Percentiles rank a stretch among this genome's conserved stretches.
Evolutionary conservation across 2,888 invertebrate genomes (phyloP).

Genomic region (Barypeithes pellucidus): DNA sequence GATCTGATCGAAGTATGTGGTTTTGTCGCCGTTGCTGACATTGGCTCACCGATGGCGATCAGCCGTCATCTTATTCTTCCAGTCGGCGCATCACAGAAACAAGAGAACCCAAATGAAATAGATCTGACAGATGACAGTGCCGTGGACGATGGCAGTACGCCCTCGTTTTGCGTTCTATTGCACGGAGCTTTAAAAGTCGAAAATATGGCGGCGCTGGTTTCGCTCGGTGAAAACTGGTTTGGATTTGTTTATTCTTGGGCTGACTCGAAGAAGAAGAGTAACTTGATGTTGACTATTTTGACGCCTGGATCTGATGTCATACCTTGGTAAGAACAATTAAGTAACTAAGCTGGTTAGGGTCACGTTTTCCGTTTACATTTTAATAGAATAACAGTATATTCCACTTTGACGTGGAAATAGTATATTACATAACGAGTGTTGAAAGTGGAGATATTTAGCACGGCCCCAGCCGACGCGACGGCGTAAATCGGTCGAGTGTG

Average conservation of each 20-base stretch:
- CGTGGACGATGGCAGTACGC: conserved; percentile 83
- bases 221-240: conserved; percentile 89
- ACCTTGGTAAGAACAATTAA: conserved; percentile 83
- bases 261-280: conserved; percentile 93
- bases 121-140: conserved; percentile 73
- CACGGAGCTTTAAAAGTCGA: conserved; percentile 88
- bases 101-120: conserved; percentile 54
- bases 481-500: too few relatives aligned
- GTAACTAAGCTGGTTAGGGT: too few relatives aligned
- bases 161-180: conserved; percentile 93
- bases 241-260: conserved; percentile 96
- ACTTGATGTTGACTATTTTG: conserved; percentile 90
- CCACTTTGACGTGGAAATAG: too few relatives aligned
- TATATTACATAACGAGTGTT: too few relatives aligned
- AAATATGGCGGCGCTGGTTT: conserved; percentile 91
- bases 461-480: too few relatives aligned
- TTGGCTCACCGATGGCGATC: conserved; percentile 92
- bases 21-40: conserved; percentile 89
- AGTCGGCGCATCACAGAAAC: conserved; percentile 68
- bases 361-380: too few relatives aligned
- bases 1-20: conserved; percentile 89
- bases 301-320: conserved; percentile 82
- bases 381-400: too few relatives aligned
- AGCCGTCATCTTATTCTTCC: conserved; percentile 93
- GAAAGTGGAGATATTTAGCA: too few relatives aligned